Evolutionary conservation across 1,140 invertebrate genomes (phyloP).

Genomic region (Penaeus chinensis): DNA sequence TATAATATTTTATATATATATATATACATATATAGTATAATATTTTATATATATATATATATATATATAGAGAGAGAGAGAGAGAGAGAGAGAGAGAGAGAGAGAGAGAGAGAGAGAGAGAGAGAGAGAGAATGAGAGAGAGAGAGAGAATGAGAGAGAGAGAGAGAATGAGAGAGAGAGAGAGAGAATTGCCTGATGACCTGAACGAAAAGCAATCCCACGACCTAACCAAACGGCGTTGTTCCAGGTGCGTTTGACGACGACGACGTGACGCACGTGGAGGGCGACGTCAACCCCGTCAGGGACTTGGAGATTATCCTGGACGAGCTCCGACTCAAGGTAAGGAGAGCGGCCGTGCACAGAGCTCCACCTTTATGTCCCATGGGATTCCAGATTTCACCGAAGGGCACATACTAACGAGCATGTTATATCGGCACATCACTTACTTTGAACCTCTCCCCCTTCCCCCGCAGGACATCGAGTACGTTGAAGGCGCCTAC

Average conservation of each 20-base stretch:
- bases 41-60: too few species aligned
- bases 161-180: too few species aligned
- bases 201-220: too few species aligned
- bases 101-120: too few species aligned
- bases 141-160: too few species aligned
- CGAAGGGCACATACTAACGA: not conserved
- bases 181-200: too few species aligned
- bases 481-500: constrained; percentile 81
- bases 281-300: constrained; percentile 97
- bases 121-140: too few species aligned
- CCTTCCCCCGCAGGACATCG: constrained; percentile 67
- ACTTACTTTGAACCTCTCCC: not conserved
- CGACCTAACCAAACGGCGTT: too few species aligned
- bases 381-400: not conserved
- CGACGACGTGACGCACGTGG: constrained; percentile 97
- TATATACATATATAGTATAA: too few species aligned
- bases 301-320: constrained; percentile 96
- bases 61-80: too few species aligned
- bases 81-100: too few species aligned
- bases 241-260: constrained; percentile 94
- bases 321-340: constrained; percentile 95
- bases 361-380: not conserved
- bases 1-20: too few species aligned
- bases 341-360: not conserved
- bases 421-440: not conserved